These are phyloP conservation scores for Hyalella azteca DNA, from an alignment of 2,888 invertebrate species.

Conservation along the genomic window DNA sequence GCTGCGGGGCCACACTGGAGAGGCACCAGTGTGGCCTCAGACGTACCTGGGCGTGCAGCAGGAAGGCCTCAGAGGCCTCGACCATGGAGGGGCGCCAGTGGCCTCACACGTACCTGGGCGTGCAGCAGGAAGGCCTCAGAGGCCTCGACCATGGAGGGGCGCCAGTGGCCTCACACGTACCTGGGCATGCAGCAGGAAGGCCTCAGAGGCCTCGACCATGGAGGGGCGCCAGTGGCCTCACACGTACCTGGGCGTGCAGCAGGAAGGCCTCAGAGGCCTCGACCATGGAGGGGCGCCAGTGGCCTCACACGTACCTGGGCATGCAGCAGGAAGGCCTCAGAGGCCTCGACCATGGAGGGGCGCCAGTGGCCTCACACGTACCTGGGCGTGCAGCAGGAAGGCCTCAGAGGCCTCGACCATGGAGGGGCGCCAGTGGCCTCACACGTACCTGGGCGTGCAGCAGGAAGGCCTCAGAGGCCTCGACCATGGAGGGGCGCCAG, in stretches of 20 bases:
- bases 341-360: conserved; percentile 12
- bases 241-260: neutral
- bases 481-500: conserved; percentile 16
- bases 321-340: neutral
- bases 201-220: conserved; percentile 7
- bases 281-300: conserved; percentile 16
- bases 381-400: neutral
- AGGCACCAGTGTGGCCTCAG: too few relatives aligned
- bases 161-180: neutral
- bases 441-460: neutral
- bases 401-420: conserved; percentile 7
- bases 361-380: neutral
- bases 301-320: neutral
- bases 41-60: neutral
- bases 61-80: conserved; percentile 1
- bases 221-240: neutral
- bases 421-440: neutral
- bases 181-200: neutral
- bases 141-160: conserved; percentile 16
- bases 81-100: conserved; percentile 16
- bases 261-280: conserved; percentile 2
- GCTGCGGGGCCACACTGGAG: too few relatives aligned
- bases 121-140: neutral
- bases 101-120: neutral
- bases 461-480: neutral